Percentiles rank a stretch among this genome's conserved stretches.
Evolutionary conservation across 2,797 vertebrate genomes (phyloP).

Genomic region (Scolopax bukidnonensis): DNA sequence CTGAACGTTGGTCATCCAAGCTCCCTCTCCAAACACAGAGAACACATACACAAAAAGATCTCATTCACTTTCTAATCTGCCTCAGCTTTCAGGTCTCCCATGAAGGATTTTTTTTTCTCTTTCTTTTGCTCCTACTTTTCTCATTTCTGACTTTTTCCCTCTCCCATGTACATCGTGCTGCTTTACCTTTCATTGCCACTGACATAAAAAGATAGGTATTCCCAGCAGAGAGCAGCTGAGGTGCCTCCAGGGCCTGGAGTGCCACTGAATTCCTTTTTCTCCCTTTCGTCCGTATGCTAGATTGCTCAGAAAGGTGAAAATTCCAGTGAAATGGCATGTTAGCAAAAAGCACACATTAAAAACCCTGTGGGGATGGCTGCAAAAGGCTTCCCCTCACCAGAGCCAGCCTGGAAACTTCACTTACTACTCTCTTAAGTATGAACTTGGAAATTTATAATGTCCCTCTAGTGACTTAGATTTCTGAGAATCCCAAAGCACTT

Average conservation of each 20-base stretch:
- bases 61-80: not conserved
- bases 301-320: slow-evolving; percentile 55
- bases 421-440: not conserved
- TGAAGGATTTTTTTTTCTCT: not conserved
- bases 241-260: not conserved
- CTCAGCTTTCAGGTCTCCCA: not conserved
- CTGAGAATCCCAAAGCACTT: slow-evolving; percentile 13
- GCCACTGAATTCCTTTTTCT: not conserved
- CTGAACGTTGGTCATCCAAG: not conserved
- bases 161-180: not conserved
- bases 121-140: not conserved
- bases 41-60: fast-evolving
- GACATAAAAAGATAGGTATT: not conserved
- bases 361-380: slow-evolving; percentile 14
- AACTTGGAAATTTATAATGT: not conserved
- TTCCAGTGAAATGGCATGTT: slow-evolving; percentile 1
- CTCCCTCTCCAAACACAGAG: not conserved
- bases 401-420: not conserved
- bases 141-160: not conserved
- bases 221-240: not conserved
- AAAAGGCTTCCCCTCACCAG: slow-evolving; percentile 39
- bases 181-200: not conserved
- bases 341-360: slow-evolving; percentile 31
- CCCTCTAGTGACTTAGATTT: not conserved
- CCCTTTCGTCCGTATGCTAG: not conserved